Percentiles rank a stretch among this genome's conserved stretches.
phyloP scores from a whole-genome alignment of 2,888 invertebrate species.

The Neoscelio sp. region DNA sequence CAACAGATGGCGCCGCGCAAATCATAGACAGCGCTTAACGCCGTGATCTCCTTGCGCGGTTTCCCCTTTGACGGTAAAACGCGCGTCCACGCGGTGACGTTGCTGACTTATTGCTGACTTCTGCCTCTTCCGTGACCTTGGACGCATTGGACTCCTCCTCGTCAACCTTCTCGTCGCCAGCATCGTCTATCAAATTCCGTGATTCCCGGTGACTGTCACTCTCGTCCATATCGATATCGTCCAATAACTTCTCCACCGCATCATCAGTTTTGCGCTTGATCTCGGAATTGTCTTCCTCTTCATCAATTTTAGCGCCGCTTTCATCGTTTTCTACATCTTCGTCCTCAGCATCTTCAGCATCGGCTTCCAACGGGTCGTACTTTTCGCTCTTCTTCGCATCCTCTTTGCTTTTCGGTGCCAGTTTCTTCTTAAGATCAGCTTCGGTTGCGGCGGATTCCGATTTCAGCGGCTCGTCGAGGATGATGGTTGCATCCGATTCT shows the following conservation, averaged over 20 bases:
- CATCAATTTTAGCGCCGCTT: conserved; percentile 7
- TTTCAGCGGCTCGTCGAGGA: background rate
- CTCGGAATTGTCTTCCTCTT: conserved; percentile 27
- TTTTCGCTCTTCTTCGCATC: conserved; percentile 57
- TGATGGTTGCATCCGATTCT: background rate
- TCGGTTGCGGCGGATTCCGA: conserved; percentile 26
- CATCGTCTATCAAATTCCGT: conserved; percentile 78
- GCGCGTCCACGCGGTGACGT: conserved; percentile 72
- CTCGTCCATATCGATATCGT: conserved; percentile 77
- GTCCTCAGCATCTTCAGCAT: conserved; percentile 63
- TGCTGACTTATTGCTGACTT: conserved; percentile 19
- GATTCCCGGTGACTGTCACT: conserved; percentile 76
- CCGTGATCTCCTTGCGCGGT: conserved; percentile 79
- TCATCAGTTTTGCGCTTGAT: conserved; percentile 33
- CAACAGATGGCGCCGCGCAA: too few species aligned
- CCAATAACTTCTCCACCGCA: conserved; percentile 68
- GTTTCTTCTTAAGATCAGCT: conserved; percentile 5
- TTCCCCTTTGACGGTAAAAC: conserved; percentile 75
- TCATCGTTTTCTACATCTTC: conserved; percentile 13
- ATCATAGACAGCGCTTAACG: conserved; percentile 74
- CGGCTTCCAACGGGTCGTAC: conserved; percentile 68
- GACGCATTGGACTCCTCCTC: conserved; percentile 49
- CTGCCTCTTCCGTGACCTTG: conserved; percentile 42
- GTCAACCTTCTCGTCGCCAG: conserved; percentile 73
- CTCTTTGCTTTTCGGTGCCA: conserved; percentile 21